phyloP scores from a whole-genome alignment of 2,113 vertebrate species.

The Gambusia holbrooki region DNA sequence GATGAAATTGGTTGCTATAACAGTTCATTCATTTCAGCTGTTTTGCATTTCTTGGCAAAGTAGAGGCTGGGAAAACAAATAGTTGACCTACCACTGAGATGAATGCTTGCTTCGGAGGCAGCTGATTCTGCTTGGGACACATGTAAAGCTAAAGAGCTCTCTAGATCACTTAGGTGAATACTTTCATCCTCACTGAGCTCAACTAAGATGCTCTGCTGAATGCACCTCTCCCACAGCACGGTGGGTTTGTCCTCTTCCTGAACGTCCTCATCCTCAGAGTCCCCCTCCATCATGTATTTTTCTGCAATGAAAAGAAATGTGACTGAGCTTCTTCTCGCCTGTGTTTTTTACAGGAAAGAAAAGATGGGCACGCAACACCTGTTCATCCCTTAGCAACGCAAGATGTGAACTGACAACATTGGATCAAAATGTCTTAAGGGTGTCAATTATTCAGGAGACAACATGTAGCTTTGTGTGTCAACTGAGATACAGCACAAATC shows the following conservation, averaged over 20 bases:
- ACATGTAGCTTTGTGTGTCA: slow-evolving; percentile 26
- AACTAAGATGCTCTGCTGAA: slow-evolving; percentile 79
- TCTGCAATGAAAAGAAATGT: slow-evolving; percentile 4
- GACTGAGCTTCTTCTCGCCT: slow-evolving; percentile 20
- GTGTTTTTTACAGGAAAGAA: slow-evolving; percentile 10
- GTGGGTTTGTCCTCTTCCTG: slow-evolving; percentile 29
- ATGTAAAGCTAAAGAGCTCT: slow-evolving; percentile 67
- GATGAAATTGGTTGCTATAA: background rate
- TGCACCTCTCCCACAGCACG: slow-evolving; percentile 76
- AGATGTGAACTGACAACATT: slow-evolving; percentile 52
- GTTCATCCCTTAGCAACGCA: slow-evolving; percentile 70
- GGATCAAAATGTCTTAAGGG: slow-evolving; percentile 40
- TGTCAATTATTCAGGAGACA: slow-evolving; percentile 53
- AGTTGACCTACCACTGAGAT: slow-evolving; percentile 69
- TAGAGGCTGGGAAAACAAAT: background rate
- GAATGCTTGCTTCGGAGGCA: slow-evolving; percentile 66
- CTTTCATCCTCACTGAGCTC: slow-evolving; percentile 81
- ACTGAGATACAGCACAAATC: no score
- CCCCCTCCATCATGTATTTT: slow-evolving; percentile 52
- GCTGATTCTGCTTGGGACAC: slow-evolving; percentile 66
- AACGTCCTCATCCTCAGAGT: slow-evolving; percentile 55
- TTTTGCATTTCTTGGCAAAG: background rate
- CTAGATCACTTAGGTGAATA: slow-evolving; percentile 77
- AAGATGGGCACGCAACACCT: slow-evolving; percentile 8
- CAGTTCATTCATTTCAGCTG: background rate